Evolutionary conservation across 2,113 vertebrate species (phyloP).

Genomic region (Mesitornis unicolor): DNA sequence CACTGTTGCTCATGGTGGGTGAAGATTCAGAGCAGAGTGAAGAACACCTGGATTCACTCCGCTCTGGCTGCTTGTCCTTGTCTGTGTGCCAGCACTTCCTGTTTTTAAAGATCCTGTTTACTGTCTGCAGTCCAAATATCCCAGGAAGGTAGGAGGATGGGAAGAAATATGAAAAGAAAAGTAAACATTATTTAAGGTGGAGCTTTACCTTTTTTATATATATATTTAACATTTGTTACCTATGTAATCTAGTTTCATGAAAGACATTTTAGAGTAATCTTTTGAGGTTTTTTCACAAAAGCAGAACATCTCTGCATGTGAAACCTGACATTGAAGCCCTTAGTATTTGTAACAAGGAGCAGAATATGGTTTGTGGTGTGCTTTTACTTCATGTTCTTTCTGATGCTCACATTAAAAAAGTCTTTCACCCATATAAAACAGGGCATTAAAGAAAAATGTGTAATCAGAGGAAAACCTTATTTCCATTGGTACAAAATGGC

Average conservation of each 20-base stretch:
- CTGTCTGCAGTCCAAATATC: slow-evolving; percentile 42
- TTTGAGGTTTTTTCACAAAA: too few species aligned
- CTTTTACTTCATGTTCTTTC: background rate
- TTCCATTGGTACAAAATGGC: background rate
- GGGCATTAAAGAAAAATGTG: background rate
- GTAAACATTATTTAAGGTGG: background rate
- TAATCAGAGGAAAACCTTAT: background rate
- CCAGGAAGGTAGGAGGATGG: slow-evolving; percentile 54
- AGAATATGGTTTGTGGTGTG: background rate
- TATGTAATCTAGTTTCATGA: background rate
- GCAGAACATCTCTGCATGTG: background rate
- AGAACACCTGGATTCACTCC: slow-evolving; percentile 35
- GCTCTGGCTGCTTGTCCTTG: background rate
- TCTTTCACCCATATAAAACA: background rate
- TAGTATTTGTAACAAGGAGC: background rate
- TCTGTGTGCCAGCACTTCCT: slow-evolving; percentile 50
- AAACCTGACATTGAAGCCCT: background rate
- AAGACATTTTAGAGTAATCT: background rate
- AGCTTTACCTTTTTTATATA: background rate
- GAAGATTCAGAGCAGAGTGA: background rate
- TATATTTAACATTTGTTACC: background rate
- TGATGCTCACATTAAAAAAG: background rate
- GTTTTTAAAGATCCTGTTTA: slow-evolving; percentile 64
- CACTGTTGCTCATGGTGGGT: rapidly evolving
- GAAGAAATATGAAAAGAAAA: slow-evolving; percentile 26